These are phyloP conservation scores for Drosophila nikananu DNA, from an alignment of 1,140 invertebrate genomes.

Conservation along the genomic window DNA sequence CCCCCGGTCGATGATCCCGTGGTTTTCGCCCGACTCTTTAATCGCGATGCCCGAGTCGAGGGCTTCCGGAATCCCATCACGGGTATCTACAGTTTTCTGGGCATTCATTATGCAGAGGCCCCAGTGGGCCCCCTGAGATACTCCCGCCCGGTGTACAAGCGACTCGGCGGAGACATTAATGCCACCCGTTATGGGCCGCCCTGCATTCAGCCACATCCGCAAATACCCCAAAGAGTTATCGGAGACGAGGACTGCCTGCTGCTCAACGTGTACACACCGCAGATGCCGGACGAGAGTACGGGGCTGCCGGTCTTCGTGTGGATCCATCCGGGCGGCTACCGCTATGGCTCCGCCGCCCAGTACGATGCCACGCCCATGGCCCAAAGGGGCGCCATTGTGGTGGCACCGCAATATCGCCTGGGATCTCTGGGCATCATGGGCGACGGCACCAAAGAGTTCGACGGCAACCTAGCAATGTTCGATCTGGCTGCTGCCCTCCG, in stretches of 20 bases:
- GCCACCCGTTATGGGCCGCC: constrained; percentile 86
- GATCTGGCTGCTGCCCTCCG: constrained; percentile 89
- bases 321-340: constrained; percentile 89
- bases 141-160: constrained; percentile 86
- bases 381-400: constrained; percentile 89
- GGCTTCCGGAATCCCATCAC: constrained; percentile 85
- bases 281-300: constrained; percentile 86
- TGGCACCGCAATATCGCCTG: constrained; percentile 93
- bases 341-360: constrained; percentile 88
- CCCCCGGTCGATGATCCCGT: constrained; percentile 88
- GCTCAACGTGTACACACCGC: constrained; percentile 91
- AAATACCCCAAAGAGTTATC: constrained; percentile 78
- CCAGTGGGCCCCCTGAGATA: constrained; percentile 88
- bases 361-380: constrained; percentile 88
- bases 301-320: constrained; percentile 88
- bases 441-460: constrained; percentile 88
- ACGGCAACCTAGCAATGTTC: constrained; percentile 90
- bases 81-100: constrained; percentile 88
- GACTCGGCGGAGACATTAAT: constrained; percentile 86
- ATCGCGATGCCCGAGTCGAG: constrained; percentile 86
- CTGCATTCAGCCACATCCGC: constrained; percentile 87
- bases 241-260: constrained; percentile 91
- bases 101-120: constrained; percentile 90
- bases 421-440: constrained; percentile 92
- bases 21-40: constrained; percentile 86